phyloP scores from a whole-genome alignment of 1,140 invertebrate genomes.

The Campoletis sonorensis region DNA sequence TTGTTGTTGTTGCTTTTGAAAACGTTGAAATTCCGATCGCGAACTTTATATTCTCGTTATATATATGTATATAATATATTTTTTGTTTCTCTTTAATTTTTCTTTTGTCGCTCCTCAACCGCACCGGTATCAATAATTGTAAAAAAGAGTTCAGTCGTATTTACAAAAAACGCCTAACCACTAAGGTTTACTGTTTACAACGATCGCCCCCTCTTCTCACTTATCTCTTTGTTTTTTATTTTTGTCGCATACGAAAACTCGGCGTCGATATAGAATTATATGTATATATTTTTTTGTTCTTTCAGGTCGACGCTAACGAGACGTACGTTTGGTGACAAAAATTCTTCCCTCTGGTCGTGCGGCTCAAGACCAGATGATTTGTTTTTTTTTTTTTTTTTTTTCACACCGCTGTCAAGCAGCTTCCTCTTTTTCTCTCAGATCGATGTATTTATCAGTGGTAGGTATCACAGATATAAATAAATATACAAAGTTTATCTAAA shows the following conservation, averaged over 20 bases:
- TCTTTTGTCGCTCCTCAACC: constrained; percentile 43
- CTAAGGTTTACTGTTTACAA: constrained; percentile 55
- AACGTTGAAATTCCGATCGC: constrained; percentile 22
- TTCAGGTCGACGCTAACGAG: constrained; percentile 1
- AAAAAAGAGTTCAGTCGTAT: constrained; percentile 77
- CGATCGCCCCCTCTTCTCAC: constrained; percentile 44
- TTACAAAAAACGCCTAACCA: constrained; percentile 73
- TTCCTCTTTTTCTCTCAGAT: constrained; percentile 9
- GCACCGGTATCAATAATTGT: constrained; percentile 70
- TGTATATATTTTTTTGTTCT: constrained; percentile 18
- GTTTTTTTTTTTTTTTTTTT: constrained; percentile 23
- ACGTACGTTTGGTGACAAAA: constrained; percentile 17
- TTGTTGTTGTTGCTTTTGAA: constrained; percentile 4
- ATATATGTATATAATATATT: constrained; percentile 13
- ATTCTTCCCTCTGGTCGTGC: constrained; percentile 4
- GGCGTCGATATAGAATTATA: constrained; percentile 14
- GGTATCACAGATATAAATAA: constrained; percentile 72
- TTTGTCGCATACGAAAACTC: constrained; percentile 28
- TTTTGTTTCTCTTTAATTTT: constrained; percentile 11
- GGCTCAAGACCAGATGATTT: not conserved
- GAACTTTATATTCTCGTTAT: not conserved
- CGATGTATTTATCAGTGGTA: constrained; percentile 63
- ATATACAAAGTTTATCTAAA: constrained; percentile 69
- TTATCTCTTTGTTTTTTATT: not conserved
- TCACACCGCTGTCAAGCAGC: not conserved